These are phyloP conservation scores for Microctonus brassicae DNA, from an alignment of 2,888 invertebrate genomes.

Conservation along the genomic window DNA sequence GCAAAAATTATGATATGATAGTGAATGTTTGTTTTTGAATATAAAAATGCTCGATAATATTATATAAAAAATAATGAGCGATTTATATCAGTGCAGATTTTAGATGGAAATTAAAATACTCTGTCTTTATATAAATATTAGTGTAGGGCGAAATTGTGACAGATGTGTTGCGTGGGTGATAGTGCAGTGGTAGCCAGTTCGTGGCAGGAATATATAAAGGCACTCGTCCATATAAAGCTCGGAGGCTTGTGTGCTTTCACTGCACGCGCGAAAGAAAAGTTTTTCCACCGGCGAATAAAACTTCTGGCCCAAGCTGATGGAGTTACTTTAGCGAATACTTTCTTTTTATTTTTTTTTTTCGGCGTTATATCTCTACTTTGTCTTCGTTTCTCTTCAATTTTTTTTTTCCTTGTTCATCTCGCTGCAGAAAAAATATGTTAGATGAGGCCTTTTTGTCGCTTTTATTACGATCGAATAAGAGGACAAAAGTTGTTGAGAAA, in stretches of 20 bases:
- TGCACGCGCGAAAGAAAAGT: constrained; percentile 37
- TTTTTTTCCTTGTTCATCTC: background rate
- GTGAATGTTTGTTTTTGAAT: too few relatives aligned
- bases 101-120: background rate
- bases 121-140: background rate
- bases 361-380: constrained; percentile 7
- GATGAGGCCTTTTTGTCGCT: constrained; percentile 21
- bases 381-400: constrained; percentile 1
- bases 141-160: background rate
- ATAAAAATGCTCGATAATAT: too few relatives aligned
- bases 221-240: constrained; percentile 4
- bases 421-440: constrained; percentile 10
- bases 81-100: background rate
- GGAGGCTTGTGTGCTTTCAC: constrained; percentile 36
- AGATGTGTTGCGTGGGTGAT: background rate
- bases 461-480: constrained; percentile 20
- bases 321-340: constrained; percentile 44
- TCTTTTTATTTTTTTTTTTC: background rate
- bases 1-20: too few relatives aligned
- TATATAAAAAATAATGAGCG: too few relatives aligned
- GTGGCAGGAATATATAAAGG: constrained; percentile 13
- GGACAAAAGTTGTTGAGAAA: background rate
- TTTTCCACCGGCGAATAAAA: constrained; percentile 42
- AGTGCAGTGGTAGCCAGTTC: background rate
- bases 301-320: constrained; percentile 34